Base-by-base conservation (phyloP, 2,888 invertebrate genomes). In the Thyatira batis region DNA sequence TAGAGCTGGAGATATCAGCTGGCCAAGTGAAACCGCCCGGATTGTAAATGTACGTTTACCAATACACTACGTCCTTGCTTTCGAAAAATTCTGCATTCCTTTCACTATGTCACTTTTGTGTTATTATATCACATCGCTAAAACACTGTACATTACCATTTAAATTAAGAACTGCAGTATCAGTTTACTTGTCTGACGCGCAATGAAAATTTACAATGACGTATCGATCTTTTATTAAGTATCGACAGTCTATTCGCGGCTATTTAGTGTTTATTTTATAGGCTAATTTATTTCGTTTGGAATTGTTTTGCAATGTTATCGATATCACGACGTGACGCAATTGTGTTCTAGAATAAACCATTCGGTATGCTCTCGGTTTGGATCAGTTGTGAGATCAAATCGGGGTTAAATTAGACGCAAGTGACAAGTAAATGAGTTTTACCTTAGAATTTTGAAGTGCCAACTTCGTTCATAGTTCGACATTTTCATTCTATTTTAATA, bases 51-150 rank as follows among this genome's bases (percentile, higher is more conserved):
- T 63, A 51, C 60, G 60, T 70, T 75, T 63, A 65, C 73, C 62
- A 76, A 76, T 60, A 66, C 27, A 25, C 61, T 67, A 63, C 73
- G 80, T 73, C 82, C 82, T 82, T 81, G 80, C 82, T 79, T 81
- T 81, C 80, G 64, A 80, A 76, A 80, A 73, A 71, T 63, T 62
- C 60, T 72, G 53, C 62, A 61, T 23, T 33, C 54, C 49, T 43
- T 39, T 39, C 39, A 39, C 39, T 28, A 48, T 48, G 48, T 3
- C 13, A 48, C 48, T 28, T 27, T 10, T 20, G 5, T 17, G 48
- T 48, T 48, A 48, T 27, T 48, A 27, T 10, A 27, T 11, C 11
- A 48, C 5, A 27, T 20, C 17, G 17, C 27, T 17, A 3, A 4
- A 48, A 52, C 2, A 9, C 39, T 5, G 33, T 57, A 20, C 55